These are phyloP conservation scores for Clostera curtula DNA, from an alignment of 2,888 invertebrate species.

Conservation along the genomic window DNA sequence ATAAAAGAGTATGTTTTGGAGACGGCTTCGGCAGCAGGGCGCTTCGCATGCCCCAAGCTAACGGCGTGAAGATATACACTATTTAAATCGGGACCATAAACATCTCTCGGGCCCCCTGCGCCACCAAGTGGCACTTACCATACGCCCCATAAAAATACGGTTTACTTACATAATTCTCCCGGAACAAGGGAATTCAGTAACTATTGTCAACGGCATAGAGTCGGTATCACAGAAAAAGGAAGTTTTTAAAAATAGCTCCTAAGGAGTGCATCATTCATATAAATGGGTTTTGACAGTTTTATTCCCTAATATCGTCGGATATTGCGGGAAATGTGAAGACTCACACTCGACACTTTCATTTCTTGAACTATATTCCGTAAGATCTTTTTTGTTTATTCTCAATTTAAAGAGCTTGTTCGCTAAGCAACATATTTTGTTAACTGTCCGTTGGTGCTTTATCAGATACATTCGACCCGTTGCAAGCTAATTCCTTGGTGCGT, in stretches of 20 bases:
- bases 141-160: slow-evolving; percentile 40
- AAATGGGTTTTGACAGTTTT: slow-evolving; percentile 63
- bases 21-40: slow-evolving; percentile 7
- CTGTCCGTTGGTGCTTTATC: too few relatives aligned
- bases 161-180: slow-evolving; percentile 16
- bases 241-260: slow-evolving; percentile 15
- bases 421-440: background rate
- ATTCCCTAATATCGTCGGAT: slow-evolving; percentile 47
- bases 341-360: slow-evolving; percentile 3
- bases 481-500: too few relatives aligned
- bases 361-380: too few relatives aligned
- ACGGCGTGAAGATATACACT: slow-evolving; percentile 17
- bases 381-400: too few relatives aligned
- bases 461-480: too few relatives aligned
- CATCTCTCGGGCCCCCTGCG: slow-evolving; percentile 24
- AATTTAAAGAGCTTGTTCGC: background rate
- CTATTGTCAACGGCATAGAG: slow-evolving; percentile 2
- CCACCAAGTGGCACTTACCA: slow-evolving; percentile 37
- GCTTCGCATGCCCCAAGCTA: slow-evolving; percentile 3
- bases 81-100: slow-evolving; percentile 31
- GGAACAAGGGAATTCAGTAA: slow-evolving; percentile 8
- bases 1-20: too few relatives aligned
- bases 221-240: slow-evolving; percentile 3
- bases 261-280: slow-evolving; percentile 52
- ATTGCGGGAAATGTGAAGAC: slow-evolving; percentile 13